Base-by-base conservation (phyloP, 1,140 invertebrate genomes). In the Zaprionus davidi region DNA sequence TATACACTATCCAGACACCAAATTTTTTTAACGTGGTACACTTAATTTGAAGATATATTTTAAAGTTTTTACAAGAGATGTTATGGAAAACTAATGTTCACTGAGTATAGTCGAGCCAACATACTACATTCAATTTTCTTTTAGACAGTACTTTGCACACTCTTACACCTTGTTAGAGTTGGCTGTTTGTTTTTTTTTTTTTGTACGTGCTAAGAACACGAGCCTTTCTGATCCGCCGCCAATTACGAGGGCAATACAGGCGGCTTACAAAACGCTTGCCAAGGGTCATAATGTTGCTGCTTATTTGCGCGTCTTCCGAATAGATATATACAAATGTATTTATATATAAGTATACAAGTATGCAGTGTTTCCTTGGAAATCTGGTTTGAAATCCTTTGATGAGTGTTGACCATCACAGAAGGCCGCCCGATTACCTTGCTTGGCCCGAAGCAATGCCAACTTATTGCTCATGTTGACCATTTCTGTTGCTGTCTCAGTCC, bases 181-280 rank as follows among this genome's bases (percentile, higher is more conserved):
- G 57, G 3, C 15, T 49, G n/a, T 38, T 68, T 57, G 46, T 17
- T 11, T 38, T 12, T 11, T 38, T 20, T 38, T 38, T 20, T 38
- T 59, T 66, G 62, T 41, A 76, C 46, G 38, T 65, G 59, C 36
- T 41, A 34, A 44, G 55, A 41, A 38, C 56, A 31, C n/a, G 41
- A 73, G 64, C 63, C 70, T 41, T 68, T 74, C 58, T 64, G 64
- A 78, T 57, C 64, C 65, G 44, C 57, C 41, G 75, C 75, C 75
- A 78, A 74, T 74, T 74, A 74, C 65, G 64, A 53, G 59, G 55
- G 63, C 38, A 63, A 59, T 22, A 22, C 75, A 73, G 70, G 41
- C 70, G 22, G 58, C 70, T 73, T 72, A 74, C 44, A 63, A 53
- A 68, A 53, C 36, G 62, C 64, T 67, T 13, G 79, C 79, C 71